Base-by-base conservation (phyloP, 2,113 vertebrate species). In the Probosciger aterrimus region DNA sequence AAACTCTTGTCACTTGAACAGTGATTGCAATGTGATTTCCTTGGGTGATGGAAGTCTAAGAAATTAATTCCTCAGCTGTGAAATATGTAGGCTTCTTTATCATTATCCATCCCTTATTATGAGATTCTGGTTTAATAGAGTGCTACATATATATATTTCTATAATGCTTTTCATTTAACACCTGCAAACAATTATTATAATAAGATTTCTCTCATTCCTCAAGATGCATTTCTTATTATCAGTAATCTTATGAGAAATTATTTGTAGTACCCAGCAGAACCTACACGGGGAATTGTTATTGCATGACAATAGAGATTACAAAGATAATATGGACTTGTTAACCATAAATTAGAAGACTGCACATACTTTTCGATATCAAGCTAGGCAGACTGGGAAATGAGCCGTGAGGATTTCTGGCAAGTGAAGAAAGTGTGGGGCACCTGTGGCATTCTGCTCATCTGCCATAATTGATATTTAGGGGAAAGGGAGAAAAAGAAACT, bases 121-220 rank as follows among this genome's bases (percentile, higher is more conserved):
- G 27, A 84, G 50, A 86, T 59, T 92, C 50, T 39, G 35, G 68
- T 88, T 96, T 86, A 96, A 92, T 43, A 90, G 89, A n/a, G 46
- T 52, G 60, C 83, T 88, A 79, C 44, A 86, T 59, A 74, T 23
- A 87, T 6, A 20, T 90, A 90, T 93, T 90, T 95, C 85, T 88
- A 33, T 20, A 83, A 83, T 78, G 60, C 7, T 83, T 69, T 93
- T 78, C 64, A 85, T 73, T 85, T 90, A 92, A 77, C 83, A 96
- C 82, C 94, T 95, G 91, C 80, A 96, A 95, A 84, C 69, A 86
- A 92, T 91, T 83, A 93, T 76, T 83, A 53, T 71, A 90, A 93
- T 59, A 86, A 75, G 47, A 52, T 86, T 75, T 83, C 53, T 76
- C 33, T 80, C 83, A 50, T 82, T 92, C 27, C 47, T 89, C 46